Conservation (phyloP, 2,888 invertebrate genomes). For the Pollenia angustigena region DNA sequence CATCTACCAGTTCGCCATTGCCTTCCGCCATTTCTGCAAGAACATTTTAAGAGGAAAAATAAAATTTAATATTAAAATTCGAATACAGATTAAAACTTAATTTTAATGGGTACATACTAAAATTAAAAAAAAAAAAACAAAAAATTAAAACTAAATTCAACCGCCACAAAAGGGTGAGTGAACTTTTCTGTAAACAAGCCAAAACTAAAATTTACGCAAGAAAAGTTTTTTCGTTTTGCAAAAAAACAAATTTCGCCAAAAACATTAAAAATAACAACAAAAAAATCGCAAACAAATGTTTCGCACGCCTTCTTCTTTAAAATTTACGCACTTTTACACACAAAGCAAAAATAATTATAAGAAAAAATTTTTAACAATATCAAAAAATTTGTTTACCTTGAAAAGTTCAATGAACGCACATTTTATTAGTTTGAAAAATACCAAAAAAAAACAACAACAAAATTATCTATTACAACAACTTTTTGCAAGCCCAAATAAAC, state of each 20-base stretch:
- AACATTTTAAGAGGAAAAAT: slow-evolving; percentile 4
- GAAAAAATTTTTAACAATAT: background rate
- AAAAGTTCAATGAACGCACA: slow-evolving; percentile 68
- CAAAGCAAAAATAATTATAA: background rate
- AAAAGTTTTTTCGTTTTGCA: slow-evolving; percentile 23
- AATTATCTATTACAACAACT: slow-evolving; percentile 25
- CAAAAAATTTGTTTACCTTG: slow-evolving; percentile 56
- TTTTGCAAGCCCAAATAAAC: slow-evolving; percentile 40
- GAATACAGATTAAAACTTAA: background rate
- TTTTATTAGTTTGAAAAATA: slow-evolving; percentile 19
- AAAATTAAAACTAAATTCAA: slow-evolving; percentile 23
- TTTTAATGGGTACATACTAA: background rate
- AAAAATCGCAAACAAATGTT: background rate
- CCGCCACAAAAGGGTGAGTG: slow-evolving; percentile 25
- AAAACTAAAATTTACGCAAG: slow-evolving; percentile 32
- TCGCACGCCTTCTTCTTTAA: slow-evolving; percentile 4
- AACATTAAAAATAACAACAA: background rate
- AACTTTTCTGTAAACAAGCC: slow-evolving; percentile 56
- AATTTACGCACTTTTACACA: slow-evolving; percentile 30
- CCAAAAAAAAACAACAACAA: slow-evolving; percentile 42
- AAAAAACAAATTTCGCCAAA: slow-evolving; percentile 28
- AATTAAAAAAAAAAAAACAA: background rate
- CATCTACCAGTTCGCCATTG: slow-evolving; percentile 84
- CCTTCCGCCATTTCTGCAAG: slow-evolving; percentile 84
- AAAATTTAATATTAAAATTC: slow-evolving; percentile 7